Base-by-base conservation (phyloP, 2,888 invertebrate genomes). In the Pseudococcus longispinus region DNA sequence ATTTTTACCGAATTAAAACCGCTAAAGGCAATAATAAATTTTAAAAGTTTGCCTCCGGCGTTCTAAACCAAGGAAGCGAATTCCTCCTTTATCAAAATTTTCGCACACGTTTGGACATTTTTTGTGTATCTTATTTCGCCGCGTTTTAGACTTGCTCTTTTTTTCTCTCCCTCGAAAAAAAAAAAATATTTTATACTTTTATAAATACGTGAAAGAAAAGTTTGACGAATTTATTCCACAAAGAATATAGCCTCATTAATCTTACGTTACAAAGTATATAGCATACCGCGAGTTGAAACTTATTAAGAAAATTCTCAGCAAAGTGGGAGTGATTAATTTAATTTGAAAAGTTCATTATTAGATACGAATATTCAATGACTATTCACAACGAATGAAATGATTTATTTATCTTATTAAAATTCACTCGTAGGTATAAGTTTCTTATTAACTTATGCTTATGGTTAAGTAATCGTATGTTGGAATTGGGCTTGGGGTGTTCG, bases 1-100 rank as follows among this genome's bases (percentile, higher is more conserved):
- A 80, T 80, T 80, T 80, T 80, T 42, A 20, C 77, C 20, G 42
- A 80, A 80, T 80, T 80, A 42, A 42, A 80, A n/a, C 20, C 5
- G 29, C 77, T 18, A 42, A 80, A 80, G 77, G 77, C 77, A 80
- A 80, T 80, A 80, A 80, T 80, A 80, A 80, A 80, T 80, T 80
- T 80, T 42, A 42, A 80, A 80, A 80, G 42, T 80, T 80, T 29
- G 42, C 77, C 42, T 80, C 29, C 42, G 29, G 18, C n/a, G 37
- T 20, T 80, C 29, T 2, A 42, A 42, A 80, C 77, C 42, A 80
- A 80, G 77, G 29, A 42, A 80, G 77, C 70, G 42, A 42, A 42
- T 80, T 80, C 20, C 23, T 37, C 11, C 13, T 80, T 80, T 80
- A 80, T 80, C 74, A 74, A 74, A 80, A 20, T 80, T 80, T 80